Evolutionary conservation across 2,888 invertebrate species (phyloP), one percentile per base, ranked within the genome.

Genomic region (Raillietiella orientalis): DNA sequence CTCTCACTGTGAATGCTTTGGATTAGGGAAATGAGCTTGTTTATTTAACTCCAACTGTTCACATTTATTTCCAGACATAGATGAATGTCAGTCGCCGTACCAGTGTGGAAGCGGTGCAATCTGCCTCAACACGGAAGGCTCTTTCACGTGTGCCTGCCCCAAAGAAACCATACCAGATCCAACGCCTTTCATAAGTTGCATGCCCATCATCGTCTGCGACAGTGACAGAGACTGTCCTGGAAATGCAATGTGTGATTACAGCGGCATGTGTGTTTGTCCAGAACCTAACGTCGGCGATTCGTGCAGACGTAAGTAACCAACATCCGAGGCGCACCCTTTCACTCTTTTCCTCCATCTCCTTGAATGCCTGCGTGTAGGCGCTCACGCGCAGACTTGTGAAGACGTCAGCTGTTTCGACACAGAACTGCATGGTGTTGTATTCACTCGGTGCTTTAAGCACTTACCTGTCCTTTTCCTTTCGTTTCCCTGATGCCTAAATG

Each of bases 201-300:
- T 67, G 24, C 70, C 69, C 39, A 63, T 75, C 34, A 63, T 75
- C 8, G 65, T 62, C 15, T 82, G 82, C 39, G 55, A 57, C 33
- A 46, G 43, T 2, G 64, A 71, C 39, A 56, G 56, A 26, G 69
- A 75, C 34, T 82, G 82, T 45, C 75, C 77, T 14, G 79, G 79
- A 37, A 79, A 82, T 50, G 66, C 77, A 4, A 52, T 75, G 34
- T 82, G 82, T 40, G 70, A 52, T 5, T 30, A 35, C 11, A 59
- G 63, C 33, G 60, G 62, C 30, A 59, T 69, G 38, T 82, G 82
- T 42, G 45, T 74, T 19, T 82, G 82, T 38, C 79, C 77, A 3
- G 74, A 74, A 39, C 82, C 82, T 1, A 79, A 79, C 42, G 55
- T 74, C 36, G 82, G 79, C 36, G 72, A 75, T 37, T 74, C 77